phyloP scores from a whole-genome alignment of 2,888 invertebrate genomes.

The Tetrapedia diversipes region DNA sequence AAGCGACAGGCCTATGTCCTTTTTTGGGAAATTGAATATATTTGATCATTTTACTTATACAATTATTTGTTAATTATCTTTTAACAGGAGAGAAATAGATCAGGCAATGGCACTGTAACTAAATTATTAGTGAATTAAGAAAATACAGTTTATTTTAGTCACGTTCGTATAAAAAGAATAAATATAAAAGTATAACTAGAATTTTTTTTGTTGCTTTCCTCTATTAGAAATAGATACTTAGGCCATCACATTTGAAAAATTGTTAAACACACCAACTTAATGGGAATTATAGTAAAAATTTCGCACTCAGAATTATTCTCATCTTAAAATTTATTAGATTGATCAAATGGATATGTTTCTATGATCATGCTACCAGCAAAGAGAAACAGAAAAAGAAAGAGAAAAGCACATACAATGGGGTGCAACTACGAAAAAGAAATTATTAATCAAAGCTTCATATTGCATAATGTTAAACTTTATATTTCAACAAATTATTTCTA shows the following conservation, averaged over 20 bases:
- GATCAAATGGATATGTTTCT: slow-evolving; percentile 65
- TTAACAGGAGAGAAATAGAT: slow-evolving; percentile 67
- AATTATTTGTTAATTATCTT: slow-evolving; percentile 47
- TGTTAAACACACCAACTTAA: slow-evolving; percentile 33
- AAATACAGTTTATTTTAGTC: slow-evolving; percentile 71
- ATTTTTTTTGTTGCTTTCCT: slow-evolving; percentile 27
- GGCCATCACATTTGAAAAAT: slow-evolving; percentile 61
- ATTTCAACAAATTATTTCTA: slow-evolving; percentile 43
- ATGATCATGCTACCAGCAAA: slow-evolving; percentile 56
- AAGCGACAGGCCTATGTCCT: slow-evolving; percentile 57
- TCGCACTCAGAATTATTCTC: slow-evolving; percentile 31
- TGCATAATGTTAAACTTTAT: slow-evolving; percentile 14
- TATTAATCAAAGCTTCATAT: slow-evolving; percentile 16
- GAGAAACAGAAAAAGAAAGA: neutral
- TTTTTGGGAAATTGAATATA: slow-evolving; percentile 56
- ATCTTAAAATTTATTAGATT: slow-evolving; percentile 64
- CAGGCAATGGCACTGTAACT: slow-evolving; percentile 77
- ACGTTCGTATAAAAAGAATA: slow-evolving; percentile 71
- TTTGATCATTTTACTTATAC: slow-evolving; percentile 31
- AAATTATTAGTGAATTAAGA: slow-evolving; percentile 72
- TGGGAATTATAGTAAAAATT: slow-evolving; percentile 41
- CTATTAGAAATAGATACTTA: slow-evolving; percentile 58
- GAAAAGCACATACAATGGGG: slow-evolving; percentile 14
- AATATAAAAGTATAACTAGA: slow-evolving; percentile 70
- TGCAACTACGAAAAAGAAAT: slow-evolving; percentile 3